These are phyloP conservation scores for Istiophorus platypterus DNA, from an alignment of 2,113 vertebrate species.

Conservation along the genomic window DNA sequence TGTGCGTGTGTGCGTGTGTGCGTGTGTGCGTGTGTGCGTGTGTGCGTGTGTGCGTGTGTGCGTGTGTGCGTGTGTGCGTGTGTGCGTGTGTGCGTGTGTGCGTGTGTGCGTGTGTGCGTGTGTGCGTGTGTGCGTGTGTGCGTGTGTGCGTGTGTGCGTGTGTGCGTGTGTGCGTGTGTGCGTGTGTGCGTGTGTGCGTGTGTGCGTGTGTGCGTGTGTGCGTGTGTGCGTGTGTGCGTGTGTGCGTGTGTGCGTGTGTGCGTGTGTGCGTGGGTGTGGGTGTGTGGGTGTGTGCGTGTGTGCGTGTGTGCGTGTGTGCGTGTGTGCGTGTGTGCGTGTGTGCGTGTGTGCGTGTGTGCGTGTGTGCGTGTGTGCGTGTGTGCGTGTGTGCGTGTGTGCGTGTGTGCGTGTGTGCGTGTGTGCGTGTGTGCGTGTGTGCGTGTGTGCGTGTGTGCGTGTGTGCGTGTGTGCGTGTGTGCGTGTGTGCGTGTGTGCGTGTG, in stretches of 20 bases:
- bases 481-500: constrained; percentile 15
- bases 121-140: background rate
- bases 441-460: background rate
- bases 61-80: no score
- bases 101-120: no score
- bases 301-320: constrained; percentile 7
- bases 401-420: no score
- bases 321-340: constrained; percentile 15
- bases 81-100: no score
- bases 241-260: no score
- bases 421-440: no score
- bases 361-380: background rate
- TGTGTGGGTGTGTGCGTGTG: background rate
- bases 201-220: background rate
- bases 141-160: constrained; percentile 12
- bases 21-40: no score
- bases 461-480: constrained; percentile 7
- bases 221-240: no score
- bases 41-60: background rate
- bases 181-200: no score
- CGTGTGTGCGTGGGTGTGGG: no score
- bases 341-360: no score
- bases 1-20: constrained; percentile 6
- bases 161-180: constrained; percentile 6
- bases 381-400: no score